Percentiles rank a stretch among this genome's conserved stretches.
phyloP scores from a whole-genome alignment of 1,140 invertebrate species.

The Drosophila cardini region DNA sequence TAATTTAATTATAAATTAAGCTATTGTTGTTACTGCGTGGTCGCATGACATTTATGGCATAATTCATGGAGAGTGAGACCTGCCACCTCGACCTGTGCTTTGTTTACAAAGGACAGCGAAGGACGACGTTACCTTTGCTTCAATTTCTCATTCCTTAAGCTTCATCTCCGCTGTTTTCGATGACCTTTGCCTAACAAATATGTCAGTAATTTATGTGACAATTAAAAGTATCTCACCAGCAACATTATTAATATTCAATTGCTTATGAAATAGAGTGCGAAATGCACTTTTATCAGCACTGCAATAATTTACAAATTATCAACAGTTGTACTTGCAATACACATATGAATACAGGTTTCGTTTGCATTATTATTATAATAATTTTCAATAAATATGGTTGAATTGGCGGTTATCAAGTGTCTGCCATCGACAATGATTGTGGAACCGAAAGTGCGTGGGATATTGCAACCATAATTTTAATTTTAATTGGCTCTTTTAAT shows the following conservation, averaged over 20 bases:
- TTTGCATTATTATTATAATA: constrained; percentile 22
- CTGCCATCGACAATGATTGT: constrained; percentile 35
- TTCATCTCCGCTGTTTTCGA: not conserved
- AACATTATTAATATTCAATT: constrained; percentile 33
- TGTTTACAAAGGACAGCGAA: constrained; percentile 75
- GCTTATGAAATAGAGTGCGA: not conserved
- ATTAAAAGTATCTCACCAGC: constrained; percentile 25
- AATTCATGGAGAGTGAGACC: not conserved
- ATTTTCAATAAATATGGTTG: constrained; percentile 40
- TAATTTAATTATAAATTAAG: constrained; percentile 84
- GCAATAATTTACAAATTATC: constrained; percentile 60
- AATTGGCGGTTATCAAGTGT: constrained; percentile 27
- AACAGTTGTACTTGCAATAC: constrained; percentile 14
- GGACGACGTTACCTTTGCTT: constrained; percentile 20
- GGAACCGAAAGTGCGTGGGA: constrained; percentile 7
- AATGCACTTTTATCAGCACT: constrained; percentile 33
- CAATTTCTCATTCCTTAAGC: not conserved
- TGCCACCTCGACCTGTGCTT: constrained; percentile 41
- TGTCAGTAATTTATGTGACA: constrained; percentile 28
- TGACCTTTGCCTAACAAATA: constrained; percentile 30
- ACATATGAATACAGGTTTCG: not conserved
- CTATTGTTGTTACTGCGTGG: constrained; percentile 60
- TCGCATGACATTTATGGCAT: constrained; percentile 58
- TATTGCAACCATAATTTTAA: constrained; percentile 54
- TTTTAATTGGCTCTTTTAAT: constrained; percentile 64